These are phyloP conservation scores for Rhea americana DNA, from an alignment of 2,113 vertebrate species.

Conservation along the genomic window DNA sequence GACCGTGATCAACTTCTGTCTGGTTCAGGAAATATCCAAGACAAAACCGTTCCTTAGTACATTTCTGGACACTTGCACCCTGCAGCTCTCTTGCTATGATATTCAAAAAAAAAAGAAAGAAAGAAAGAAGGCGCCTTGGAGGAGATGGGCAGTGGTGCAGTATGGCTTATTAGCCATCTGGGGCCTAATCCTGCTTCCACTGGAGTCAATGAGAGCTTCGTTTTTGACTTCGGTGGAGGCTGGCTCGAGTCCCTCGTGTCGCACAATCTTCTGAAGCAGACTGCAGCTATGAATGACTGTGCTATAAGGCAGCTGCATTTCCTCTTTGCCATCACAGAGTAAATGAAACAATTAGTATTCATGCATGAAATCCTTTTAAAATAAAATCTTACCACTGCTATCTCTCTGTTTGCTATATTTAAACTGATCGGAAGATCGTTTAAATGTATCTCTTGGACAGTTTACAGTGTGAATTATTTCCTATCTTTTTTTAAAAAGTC, in stretches of 20 bases:
- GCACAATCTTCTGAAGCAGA: background rate
- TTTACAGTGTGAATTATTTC: constrained; percentile 48
- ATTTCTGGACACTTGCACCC: background rate
- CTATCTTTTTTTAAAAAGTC: constrained; percentile 16
- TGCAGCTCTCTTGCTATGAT: background rate
- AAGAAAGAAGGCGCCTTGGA: background rate
- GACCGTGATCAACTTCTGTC: background rate
- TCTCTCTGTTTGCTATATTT: background rate
- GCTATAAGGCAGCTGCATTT: background rate
- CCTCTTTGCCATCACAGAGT: background rate
- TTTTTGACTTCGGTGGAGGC: background rate
- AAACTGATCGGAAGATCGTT: constrained; percentile 29
- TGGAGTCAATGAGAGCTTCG: background rate
- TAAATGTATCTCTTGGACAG: constrained; percentile 25
- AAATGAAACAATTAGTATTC: background rate
- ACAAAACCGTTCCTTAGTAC: background rate
- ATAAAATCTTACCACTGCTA: background rate
- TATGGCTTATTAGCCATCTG: background rate
- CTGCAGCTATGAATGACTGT: background rate
- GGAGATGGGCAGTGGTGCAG: background rate
- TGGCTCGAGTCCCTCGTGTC: background rate
- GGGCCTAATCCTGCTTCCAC: background rate
- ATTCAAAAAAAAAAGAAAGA: too few species aligned
- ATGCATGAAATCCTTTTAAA: background rate
- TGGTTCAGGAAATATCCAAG: background rate